Base-by-base conservation (phyloP, 2,888 invertebrate genomes). In the Empis livida region DNA sequence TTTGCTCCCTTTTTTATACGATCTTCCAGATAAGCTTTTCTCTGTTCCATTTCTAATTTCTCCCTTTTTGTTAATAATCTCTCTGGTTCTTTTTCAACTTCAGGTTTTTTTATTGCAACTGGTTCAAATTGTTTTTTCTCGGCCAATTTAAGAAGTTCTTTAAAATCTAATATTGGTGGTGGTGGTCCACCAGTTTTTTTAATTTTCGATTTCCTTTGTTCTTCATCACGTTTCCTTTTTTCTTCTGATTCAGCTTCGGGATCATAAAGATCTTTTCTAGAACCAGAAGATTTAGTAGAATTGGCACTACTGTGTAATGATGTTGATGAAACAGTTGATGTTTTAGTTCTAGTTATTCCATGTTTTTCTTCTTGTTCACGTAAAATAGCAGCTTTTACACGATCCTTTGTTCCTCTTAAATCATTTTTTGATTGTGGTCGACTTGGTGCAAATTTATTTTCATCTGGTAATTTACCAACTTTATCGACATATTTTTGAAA, bases 401-500 rank as follows among this genome's bases (percentile, higher is more conserved):
- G 73, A 57, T 88, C 81, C 60, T 80, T 78, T 2, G 81, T 82
- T 14, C 76, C 76, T 49, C 71, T 74, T 15, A 68, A 55, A 56
- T 68, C 67, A 4, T 58, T 59, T 37, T 59, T 49, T 0, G 65
- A 60, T 35, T 61, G 58, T 3, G 68, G 68, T 1, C 73, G 69
- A 51, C 64, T 66, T 6, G 74, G 65, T 23, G 78, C 74, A 61
- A 84, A 85, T 54, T 82, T 79, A 2, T 84, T 82, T 55, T 84
- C 83, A 42, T 81, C 80, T 13, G 84, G 81, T 59, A 80, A 71
- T 61, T 77, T 78, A 57, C 75, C 81, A 56, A 87, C 88, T 62
- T 89, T 89, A 55, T 83, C 82, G 77, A 91, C 85, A 73, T 91
- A 80, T 65, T 89, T 87, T 55, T 81, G 79, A 63, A 90, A 90